phyloP scores from a whole-genome alignment of 2,113 vertebrate genomes.

The Apus apus region DNA sequence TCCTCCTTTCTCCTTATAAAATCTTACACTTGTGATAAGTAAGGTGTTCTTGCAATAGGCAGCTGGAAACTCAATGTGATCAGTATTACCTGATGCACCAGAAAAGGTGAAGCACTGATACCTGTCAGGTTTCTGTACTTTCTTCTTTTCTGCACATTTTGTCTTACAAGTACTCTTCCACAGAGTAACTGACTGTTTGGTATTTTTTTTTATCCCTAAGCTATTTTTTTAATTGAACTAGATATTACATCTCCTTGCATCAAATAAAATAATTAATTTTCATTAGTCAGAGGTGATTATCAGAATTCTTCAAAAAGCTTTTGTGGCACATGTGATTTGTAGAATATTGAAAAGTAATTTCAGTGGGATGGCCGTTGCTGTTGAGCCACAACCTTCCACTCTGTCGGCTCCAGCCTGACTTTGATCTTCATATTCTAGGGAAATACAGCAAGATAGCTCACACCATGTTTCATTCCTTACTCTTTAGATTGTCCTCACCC shows the following conservation, averaged over 20 bases:
- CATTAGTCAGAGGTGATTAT: not conserved
- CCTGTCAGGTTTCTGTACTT: not conserved
- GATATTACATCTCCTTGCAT: not conserved
- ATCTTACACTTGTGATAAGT: not conserved
- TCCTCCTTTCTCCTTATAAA: not conserved
- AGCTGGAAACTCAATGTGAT: not conserved
- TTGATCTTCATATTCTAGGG: not conserved
- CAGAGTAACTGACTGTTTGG: not conserved
- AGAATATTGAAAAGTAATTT: not conserved
- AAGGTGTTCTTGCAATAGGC: not conserved
- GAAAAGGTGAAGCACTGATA: not conserved
- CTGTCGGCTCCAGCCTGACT: not conserved
- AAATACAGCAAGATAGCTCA: not conserved
- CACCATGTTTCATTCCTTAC: not conserved
- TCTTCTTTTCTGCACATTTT: not conserved
- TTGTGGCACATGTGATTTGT: not conserved
- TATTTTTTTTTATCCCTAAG: not conserved
- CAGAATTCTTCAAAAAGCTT: not conserved
- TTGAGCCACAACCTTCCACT: not conserved
- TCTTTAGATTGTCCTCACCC: not conserved
- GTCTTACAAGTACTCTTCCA: not conserved
- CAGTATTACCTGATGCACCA: not conserved
- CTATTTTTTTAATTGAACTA: not conserved
- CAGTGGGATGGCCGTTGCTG: not conserved
- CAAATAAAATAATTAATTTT: not conserved